Evolutionary conservation across 1,140 invertebrate genomes (phyloP).

Genomic region (Latrodectus geometricus): DNA sequence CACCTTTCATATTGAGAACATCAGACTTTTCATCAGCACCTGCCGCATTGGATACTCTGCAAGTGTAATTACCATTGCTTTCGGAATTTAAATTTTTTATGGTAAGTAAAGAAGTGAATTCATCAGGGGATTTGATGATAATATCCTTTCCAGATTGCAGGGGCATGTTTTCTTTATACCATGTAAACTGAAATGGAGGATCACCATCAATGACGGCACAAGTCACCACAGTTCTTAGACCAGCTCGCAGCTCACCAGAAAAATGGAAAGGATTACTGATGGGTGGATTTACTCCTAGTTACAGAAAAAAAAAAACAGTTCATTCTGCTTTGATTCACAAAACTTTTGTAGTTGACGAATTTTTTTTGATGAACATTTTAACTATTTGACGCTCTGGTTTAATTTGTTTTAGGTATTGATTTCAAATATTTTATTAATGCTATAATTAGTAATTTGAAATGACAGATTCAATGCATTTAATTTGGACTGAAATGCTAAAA

Average conservation of each 20-base stretch:
- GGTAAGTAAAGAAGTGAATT: neutral
- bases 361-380: no score
- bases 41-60: constrained; percentile 51
- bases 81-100: constrained; percentile 25
- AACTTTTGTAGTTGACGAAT: no score
- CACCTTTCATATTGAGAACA: constrained; percentile 19
- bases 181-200: constrained; percentile 63
- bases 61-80: constrained; percentile 64
- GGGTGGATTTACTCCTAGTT: constrained; percentile 13
- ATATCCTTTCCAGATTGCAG: neutral
- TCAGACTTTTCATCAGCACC: constrained; percentile 9
- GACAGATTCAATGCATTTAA: no score
- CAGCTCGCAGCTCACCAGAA: constrained; percentile 74
- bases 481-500: no score
- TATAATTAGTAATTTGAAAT: no score
- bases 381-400: no score
- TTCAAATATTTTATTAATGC: no score
- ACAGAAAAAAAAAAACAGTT: no score
- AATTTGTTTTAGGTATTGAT: no score
- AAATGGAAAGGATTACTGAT: constrained; percentile 61
- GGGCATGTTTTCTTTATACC: constrained; percentile 59
- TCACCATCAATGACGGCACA: constrained; percentile 64
- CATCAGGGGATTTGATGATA: neutral
- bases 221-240: constrained; percentile 75
- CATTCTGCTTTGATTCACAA: no score